Evolutionary conservation across 2,797 vertebrate genomes (phyloP).

Genomic region (Protonibea diacanthus): DNA sequence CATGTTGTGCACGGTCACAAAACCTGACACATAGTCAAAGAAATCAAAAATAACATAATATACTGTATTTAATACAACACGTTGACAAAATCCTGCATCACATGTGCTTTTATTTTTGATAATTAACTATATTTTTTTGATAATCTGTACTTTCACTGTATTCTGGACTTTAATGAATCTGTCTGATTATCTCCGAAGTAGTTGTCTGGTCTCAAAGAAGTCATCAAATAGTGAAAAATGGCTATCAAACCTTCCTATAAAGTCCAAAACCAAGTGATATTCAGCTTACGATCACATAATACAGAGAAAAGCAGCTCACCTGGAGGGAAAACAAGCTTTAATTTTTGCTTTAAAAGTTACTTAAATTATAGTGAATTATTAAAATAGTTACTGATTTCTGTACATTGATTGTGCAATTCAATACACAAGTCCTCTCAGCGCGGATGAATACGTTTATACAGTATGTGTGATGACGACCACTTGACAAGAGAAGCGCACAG

Average conservation of each 20-base stretch:
- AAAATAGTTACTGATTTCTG: not conserved
- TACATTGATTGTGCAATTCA: not conserved
- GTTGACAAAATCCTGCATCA: not conserved
- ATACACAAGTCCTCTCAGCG: not conserved
- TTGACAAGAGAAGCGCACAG: slow-evolving; percentile 1
- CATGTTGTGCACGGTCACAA: not conserved
- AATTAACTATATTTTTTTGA: not conserved
- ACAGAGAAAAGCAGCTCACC: no score
- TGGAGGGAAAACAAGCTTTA: no score
- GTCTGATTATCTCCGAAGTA: not conserved
- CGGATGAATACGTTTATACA: not conserved
- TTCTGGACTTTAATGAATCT: not conserved
- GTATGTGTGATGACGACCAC: not conserved
- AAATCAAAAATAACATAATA: not conserved
- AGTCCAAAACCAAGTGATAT: no score
- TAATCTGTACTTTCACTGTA: not conserved
- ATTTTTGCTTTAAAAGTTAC: not conserved
- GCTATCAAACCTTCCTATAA: not conserved
- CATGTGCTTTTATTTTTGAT: not conserved
- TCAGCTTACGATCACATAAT: no score
- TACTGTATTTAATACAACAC: not conserved
- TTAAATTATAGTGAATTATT: not conserved
- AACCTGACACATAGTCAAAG: not conserved
- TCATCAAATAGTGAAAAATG: not conserved
- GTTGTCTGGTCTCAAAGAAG: not conserved